Evolutionary conservation across 2,888 invertebrate species (phyloP).

Genomic region (Gibbula magus): DNA sequence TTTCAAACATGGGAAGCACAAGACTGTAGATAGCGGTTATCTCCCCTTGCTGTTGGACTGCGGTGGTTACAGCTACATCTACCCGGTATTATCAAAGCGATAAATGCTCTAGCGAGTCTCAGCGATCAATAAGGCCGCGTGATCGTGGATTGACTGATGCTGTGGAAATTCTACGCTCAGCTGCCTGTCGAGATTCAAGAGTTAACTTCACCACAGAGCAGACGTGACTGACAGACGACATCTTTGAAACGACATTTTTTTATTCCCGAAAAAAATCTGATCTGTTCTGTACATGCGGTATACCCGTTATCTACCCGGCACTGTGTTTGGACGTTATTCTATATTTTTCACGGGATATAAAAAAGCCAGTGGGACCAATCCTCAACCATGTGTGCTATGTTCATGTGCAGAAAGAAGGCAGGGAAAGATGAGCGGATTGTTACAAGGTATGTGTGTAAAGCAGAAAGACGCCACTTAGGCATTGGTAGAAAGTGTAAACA

Average conservation of each 20-base stretch:
- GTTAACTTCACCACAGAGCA: neutral
- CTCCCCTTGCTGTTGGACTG: neutral
- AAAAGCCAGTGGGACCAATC: neutral
- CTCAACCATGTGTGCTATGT: neutral
- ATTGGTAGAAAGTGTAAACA: too few relatives aligned
- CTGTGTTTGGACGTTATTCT: neutral
- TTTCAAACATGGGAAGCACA: neutral
- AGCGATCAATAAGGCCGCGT: neutral
- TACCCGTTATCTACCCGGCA: neutral
- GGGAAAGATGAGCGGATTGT: neutral
- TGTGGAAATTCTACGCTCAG: neutral
- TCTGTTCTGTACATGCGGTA: neutral
- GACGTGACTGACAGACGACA: neutral
- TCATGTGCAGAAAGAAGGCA: neutral
- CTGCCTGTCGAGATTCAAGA: neutral
- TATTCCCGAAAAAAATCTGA: neutral
- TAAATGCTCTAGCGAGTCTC: neutral
- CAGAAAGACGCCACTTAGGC: too few relatives aligned
- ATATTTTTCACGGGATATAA: neutral
- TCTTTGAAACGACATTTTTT: neutral
- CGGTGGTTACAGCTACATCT: neutral
- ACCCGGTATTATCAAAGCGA: neutral
- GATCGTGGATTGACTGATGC: neutral
- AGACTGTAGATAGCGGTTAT: neutral
- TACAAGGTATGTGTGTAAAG: neutral